These are phyloP conservation scores for Platyrinchus mystaceus DNA, from an alignment of 2,797 vertebrate species.

Conservation along the genomic window DNA sequence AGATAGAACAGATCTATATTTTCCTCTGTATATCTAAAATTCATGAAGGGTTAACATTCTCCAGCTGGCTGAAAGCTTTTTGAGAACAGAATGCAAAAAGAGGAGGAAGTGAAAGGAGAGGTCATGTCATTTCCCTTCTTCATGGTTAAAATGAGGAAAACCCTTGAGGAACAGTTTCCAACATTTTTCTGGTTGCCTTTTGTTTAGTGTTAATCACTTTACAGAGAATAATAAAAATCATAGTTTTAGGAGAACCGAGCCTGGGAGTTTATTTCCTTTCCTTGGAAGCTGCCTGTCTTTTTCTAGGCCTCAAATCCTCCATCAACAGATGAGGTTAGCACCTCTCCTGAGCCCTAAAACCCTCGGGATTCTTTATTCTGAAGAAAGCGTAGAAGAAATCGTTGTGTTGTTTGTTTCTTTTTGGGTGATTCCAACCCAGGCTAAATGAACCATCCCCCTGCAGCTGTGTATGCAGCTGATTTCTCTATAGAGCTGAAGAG, in stretches of 20 bases:
- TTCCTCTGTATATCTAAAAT: not conserved
- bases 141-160: not conserved
- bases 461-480: not conserved
- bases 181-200: not conserved
- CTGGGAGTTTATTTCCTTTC: not conserved
- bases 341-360: not conserved
- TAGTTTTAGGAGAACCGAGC: not conserved
- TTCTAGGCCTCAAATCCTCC: not conserved
- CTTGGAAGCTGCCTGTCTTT: not conserved
- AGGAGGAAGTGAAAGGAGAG: not conserved
- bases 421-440: not conserved
- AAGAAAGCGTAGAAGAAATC: not conserved
- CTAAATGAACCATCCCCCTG: not conserved
- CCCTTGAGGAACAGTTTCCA: not conserved
- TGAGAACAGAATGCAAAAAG: not conserved
- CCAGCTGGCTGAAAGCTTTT: not conserved
- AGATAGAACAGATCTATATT: not conserved
- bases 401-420: not conserved
- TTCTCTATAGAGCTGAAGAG: not conserved
- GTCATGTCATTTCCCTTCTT: not conserved
- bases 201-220: not conserved
- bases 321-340: not conserved
- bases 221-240: not conserved
- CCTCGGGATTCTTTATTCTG: not conserved
- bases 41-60: not conserved